A percentile compares a stretch with the other conserved stretches of the same genome.
Conservation (phyloP, 2,797 vertebrate genomes). For the Alauda arvensis region DNA sequence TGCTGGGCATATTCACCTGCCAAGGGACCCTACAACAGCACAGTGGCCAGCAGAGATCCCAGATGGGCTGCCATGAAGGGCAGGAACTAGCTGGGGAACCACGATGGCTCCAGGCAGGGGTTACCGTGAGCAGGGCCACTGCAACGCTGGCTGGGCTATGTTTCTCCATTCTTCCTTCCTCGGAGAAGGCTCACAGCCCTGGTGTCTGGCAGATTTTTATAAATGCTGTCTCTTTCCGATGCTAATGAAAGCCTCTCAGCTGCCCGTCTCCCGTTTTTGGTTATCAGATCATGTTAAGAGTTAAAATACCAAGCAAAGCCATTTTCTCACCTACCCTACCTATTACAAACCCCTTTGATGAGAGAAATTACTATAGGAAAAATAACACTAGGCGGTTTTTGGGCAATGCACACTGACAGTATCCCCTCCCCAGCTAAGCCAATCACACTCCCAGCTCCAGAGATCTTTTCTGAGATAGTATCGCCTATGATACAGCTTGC, state of each 20-base stretch:
- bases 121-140: not conserved
- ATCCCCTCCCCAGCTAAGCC: conserved; percentile 33
- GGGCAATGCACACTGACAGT: not conserved
- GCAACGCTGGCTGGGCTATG: not conserved
- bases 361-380: not conserved
- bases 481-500: conserved; percentile 23
- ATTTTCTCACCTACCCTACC: not conserved
- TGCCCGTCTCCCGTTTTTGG: not conserved
- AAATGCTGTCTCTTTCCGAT: conserved; percentile 51
- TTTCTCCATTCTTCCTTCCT: conserved; percentile 39
- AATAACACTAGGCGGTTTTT: not conserved
- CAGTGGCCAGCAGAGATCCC: not conserved
- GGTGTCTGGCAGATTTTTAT: conserved; percentile 60
- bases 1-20: not conserved
- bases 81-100: not conserved
- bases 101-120: not conserved
- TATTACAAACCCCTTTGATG: not conserved
- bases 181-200: conserved; percentile 22
- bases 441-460: conserved; percentile 29
- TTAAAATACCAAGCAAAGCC: not conserved
- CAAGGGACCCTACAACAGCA: not conserved
- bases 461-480: conserved; percentile 43
- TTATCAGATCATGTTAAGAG: not conserved
- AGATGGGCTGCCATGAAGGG: not conserved
- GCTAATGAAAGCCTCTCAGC: conserved; percentile 37